A percentile compares a stretch with the other conserved stretches of the same genome.
Conservation (phyloP, 2,113 vertebrate genomes). For the Pangasianodon hypophthalmus region DNA sequence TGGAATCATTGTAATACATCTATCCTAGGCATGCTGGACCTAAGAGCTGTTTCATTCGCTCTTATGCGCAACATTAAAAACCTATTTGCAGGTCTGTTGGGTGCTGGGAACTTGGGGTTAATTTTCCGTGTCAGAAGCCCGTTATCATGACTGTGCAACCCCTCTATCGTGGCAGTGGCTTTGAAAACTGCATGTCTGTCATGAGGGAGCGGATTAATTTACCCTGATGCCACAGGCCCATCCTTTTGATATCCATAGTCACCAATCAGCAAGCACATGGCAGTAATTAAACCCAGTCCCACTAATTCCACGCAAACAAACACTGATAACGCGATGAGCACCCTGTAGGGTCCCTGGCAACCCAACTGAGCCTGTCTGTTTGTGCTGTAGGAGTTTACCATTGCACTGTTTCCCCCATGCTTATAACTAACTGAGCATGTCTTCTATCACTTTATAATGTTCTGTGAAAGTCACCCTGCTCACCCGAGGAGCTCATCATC, state of each 20-base stretch:
- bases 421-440: slow-evolving; percentile 28
- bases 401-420: slow-evolving; percentile 6
- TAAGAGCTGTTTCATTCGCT: slow-evolving; percentile 33
- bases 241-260: slow-evolving; percentile 56
- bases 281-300: slow-evolving; percentile 59
- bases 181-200: slow-evolving; percentile 49
- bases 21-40: slow-evolving; percentile 46
- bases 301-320: slow-evolving; percentile 60
- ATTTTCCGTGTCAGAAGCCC: slow-evolving; percentile 50
- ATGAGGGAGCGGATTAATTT: slow-evolving; percentile 54
- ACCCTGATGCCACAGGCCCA: slow-evolving; percentile 54
- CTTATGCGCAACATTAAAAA: slow-evolving; percentile 52
- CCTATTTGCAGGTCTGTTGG: slow-evolving; percentile 43
- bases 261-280: slow-evolving; percentile 58
- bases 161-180: slow-evolving; percentile 48
- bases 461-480: slow-evolving; percentile 42
- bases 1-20: slow-evolving; percentile 41
- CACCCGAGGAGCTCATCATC: slow-evolving; percentile 6
- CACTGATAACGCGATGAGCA: slow-evolving; percentile 49
- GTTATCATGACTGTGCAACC: slow-evolving; percentile 49
- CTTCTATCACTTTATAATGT: slow-evolving; percentile 20
- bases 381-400: neutral
- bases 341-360: slow-evolving; percentile 46
- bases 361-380: neutral
- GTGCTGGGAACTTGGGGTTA: slow-evolving; percentile 42